Percentiles rank a stretch among this genome's conserved stretches.
Evolutionary conservation across 1,140 invertebrate species (phyloP).

Genomic region (Ceratosolen solmsi): DNA sequence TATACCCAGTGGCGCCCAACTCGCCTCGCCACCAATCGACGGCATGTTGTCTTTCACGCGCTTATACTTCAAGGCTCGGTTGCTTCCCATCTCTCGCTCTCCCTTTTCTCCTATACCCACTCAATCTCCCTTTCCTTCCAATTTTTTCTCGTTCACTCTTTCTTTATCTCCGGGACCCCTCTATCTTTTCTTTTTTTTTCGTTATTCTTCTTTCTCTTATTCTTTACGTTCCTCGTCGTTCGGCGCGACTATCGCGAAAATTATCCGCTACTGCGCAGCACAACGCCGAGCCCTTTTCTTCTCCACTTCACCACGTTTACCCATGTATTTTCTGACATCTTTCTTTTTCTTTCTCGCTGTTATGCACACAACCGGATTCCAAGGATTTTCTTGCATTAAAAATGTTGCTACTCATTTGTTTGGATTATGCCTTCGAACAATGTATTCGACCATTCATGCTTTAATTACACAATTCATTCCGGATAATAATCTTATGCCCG

Average conservation of each 20-base stretch:
- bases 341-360: neutral
- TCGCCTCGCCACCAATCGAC: conserved; percentile 24
- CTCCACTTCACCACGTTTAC: neutral
- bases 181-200: neutral
- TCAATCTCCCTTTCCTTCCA: neutral
- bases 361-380: conserved; percentile 16
- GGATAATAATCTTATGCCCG: neutral
- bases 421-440: conserved; percentile 34
- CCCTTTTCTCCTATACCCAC: conserved; percentile 2
- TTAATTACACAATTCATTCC: neutral
- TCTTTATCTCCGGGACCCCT: neutral
- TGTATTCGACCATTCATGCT: neutral
- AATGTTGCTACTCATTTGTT: neutral
- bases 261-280: conserved; percentile 22
- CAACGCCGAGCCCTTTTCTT: conserved; percentile 12
- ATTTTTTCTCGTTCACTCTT: conserved; percentile 9
- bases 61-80: neutral
- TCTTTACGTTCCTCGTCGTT: neutral
- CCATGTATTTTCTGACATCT: conserved; percentile 3
- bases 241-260: conserved; percentile 27
- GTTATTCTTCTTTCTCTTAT: neutral
- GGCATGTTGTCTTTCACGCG: conserved; percentile 37
- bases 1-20: conserved; percentile 68
- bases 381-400: conserved; percentile 12
- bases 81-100: neutral